Percentiles rank a stretch among this genome's conserved stretches.
Conservation (phyloP, 2,113 vertebrate genomes). For the Indicator maculatus region DNA sequence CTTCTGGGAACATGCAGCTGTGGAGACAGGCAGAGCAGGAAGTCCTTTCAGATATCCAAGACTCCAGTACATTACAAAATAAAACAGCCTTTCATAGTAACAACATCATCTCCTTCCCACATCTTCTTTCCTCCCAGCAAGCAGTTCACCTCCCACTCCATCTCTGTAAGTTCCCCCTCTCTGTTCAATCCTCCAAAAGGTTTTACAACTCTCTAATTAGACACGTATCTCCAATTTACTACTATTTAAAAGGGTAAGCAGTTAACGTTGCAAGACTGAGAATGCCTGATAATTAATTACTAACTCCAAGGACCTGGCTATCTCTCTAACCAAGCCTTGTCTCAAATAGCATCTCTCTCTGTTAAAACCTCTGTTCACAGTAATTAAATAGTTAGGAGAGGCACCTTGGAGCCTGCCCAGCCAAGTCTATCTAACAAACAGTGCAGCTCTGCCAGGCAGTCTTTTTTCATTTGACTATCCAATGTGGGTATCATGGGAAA, state of each 20-base stretch:
- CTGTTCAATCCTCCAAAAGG: slow-evolving; percentile 65
- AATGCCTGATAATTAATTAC: slow-evolving; percentile 80
- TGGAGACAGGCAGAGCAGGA: background rate
- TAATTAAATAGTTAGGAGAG: slow-evolving; percentile 67
- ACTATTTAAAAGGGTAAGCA: slow-evolving; percentile 79
- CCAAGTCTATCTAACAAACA: slow-evolving; percentile 8
- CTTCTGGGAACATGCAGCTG: background rate
- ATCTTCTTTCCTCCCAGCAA: slow-evolving; percentile 38
- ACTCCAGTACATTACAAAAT: background rate
- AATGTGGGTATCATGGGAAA: background rate
- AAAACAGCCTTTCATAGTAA: slow-evolving; percentile 4
- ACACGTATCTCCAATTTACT: slow-evolving; percentile 77
- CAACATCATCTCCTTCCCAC: background rate
- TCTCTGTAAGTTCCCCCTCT: slow-evolving; percentile 58
- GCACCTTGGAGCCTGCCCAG: slow-evolving; percentile 36
- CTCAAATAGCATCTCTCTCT: slow-evolving; percentile 63
- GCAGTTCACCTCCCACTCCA: slow-evolving; percentile 30
- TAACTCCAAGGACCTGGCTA: slow-evolving; percentile 75
- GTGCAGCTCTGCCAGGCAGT: background rate
- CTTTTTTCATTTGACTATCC: background rate
- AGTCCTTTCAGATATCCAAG: background rate
- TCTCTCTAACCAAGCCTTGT: slow-evolving; percentile 71
- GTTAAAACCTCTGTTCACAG: slow-evolving; percentile 65
- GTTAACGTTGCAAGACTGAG: slow-evolving; percentile 75
- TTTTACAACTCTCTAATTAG: slow-evolving; percentile 78